Percentiles rank a stretch among this genome's conserved stretches.
phyloP scores from a whole-genome alignment of 2,113 vertebrate species.

The Elanus axillaris region DNA sequence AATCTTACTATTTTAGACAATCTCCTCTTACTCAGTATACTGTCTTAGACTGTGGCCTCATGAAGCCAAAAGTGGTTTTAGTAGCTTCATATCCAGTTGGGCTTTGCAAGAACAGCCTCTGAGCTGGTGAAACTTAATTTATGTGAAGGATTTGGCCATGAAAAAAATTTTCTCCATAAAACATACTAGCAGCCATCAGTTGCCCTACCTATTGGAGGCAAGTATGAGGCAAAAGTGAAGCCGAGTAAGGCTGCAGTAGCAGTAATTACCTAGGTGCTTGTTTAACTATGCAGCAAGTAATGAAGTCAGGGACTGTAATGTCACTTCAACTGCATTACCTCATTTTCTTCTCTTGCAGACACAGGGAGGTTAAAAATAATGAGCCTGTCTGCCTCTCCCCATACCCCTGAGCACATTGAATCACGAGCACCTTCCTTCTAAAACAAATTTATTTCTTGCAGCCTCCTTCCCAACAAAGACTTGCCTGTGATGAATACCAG shows the following conservation, averaged over 20 bases:
- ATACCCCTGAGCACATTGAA: conserved; percentile 73
- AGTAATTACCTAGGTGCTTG: conserved; percentile 22
- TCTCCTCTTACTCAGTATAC: background rate
- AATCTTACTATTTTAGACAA: background rate
- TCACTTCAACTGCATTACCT: conserved; percentile 41
- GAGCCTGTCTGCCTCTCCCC: conserved; percentile 58
- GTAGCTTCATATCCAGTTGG: background rate
- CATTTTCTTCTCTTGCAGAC: conserved; percentile 45
- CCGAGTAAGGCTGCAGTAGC: background rate
- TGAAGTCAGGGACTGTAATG: conserved; percentile 46
- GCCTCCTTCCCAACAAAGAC: conserved; percentile 82
- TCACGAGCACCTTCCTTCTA: conserved; percentile 77
- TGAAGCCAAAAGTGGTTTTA: background rate
- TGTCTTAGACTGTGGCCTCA: background rate
- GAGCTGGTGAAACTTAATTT: background rate
- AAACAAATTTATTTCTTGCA: conserved; percentile 92
- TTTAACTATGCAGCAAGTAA: conserved; percentile 49
- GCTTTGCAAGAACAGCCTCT: background rate
- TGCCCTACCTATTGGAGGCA: background rate
- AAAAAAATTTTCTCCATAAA: background rate
- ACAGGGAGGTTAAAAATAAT: conserved; percentile 60
- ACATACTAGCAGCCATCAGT: background rate
- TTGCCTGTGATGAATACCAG: conserved; percentile 78
- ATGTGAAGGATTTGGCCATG: background rate
- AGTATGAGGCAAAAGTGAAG: background rate